Base-by-base conservation (phyloP, 2,113 vertebrate species). In the Saguinus imperator region DNA sequence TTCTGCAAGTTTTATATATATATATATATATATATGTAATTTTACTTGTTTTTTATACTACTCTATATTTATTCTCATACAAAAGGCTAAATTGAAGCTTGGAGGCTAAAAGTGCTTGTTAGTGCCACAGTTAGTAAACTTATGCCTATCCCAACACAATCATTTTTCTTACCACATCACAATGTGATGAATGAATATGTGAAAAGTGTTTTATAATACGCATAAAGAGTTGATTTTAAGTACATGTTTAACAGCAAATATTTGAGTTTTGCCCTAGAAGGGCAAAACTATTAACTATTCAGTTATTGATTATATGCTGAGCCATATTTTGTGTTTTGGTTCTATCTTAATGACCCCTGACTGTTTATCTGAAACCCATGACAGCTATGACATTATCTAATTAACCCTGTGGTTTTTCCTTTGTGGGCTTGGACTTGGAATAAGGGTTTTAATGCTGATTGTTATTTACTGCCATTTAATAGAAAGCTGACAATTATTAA, bases 251-350 rank as follows among this genome's bases (percentile, higher is more conserved):
- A 97, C 93, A 94, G 89, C 48, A 97, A 94, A 96, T 95, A 97
- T 97, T 97, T 98, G 94, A 85, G 37, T 95, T 98, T 96, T 97
- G 52, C 58, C 58, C 72, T 94, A 82, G 55, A 95, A 97, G 94
- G 94, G n/a, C 89, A 82, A 89, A n/a, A 97, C 80, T 98, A 48
- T 98, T 97, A 97, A 94, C 77, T 83, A 5, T 97, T 97, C 89
- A 94, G 68, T 93, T 91, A 92, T 68, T 96, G 94, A 96, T 84
- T 94, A 45, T 96, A 50, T 96, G 81, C 79, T 52, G 40, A 97
- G 87, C 75, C 91, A 95, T 95, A 92, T 23, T 95, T 96, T 88
- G 64, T 94, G 94, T 85, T 96, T 95, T 95, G 29, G 61, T 83
- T 94, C 89, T 95, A 87, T 90, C 87, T 83, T 97, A 96, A 94